Conservation (phyloP, 2,888 invertebrate species). For the Harmothoe impar region DNA sequence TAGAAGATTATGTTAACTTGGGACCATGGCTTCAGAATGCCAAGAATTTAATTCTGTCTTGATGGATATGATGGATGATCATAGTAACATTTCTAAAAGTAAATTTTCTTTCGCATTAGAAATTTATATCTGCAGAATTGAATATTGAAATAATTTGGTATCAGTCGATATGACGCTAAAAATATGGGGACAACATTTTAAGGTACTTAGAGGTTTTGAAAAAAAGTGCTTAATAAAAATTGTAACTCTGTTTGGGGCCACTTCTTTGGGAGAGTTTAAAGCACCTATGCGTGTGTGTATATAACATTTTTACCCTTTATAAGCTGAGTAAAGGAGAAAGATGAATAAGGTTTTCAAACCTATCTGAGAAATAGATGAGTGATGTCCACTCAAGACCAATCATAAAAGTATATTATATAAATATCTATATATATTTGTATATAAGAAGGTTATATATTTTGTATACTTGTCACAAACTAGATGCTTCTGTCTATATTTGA, state of each 20-base stretch:
- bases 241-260: too few species aligned
- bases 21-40: neutral
- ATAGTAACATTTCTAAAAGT: neutral
- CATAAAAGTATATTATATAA: slow-evolving; percentile 43
- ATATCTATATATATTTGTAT: slow-evolving; percentile 49
- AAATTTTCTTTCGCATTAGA: neutral
- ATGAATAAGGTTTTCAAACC: neutral
- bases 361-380: too few species aligned
- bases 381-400: neutral
- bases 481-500: slow-evolving; percentile 50
- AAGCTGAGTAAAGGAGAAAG: neutral
- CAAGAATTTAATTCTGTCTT: neutral
- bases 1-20: neutral
- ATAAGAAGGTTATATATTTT: slow-evolving; percentile 56
- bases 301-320: too few species aligned
- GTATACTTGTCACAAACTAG: slow-evolving; percentile 50
- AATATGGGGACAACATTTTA: too few species aligned
- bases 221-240: too few species aligned
- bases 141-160: too few species aligned
- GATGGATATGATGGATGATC: neutral
- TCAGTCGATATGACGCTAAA: too few species aligned
- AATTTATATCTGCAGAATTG: neutral
- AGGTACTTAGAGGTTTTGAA: too few species aligned
- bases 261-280: too few species aligned
- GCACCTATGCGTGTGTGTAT: too few species aligned